Evolutionary conservation across 2,113 vertebrate species (phyloP).

Genomic region (Gobiocypris rarus): DNA sequence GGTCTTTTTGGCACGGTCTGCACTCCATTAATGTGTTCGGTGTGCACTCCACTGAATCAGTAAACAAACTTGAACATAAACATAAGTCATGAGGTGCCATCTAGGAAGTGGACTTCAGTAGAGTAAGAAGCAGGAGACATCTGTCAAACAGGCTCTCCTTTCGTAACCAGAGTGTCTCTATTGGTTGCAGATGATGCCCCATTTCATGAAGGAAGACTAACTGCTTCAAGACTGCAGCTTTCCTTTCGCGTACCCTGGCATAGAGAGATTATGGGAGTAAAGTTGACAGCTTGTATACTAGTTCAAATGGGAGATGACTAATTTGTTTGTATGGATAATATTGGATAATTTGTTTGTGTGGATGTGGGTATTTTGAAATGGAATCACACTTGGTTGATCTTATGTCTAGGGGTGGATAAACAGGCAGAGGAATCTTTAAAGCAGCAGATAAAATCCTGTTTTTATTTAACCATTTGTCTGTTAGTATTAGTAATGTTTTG

Average conservation of each 20-base stretch:
- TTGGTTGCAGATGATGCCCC: constrained; percentile 80
- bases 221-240: constrained; percentile 73
- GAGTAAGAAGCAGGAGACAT: constrained; percentile 72
- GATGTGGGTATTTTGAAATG: constrained; percentile 50
- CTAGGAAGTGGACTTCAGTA: constrained; percentile 70
- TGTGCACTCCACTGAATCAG: constrained; percentile 63
- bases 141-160: constrained; percentile 78
- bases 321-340: constrained; percentile 61
- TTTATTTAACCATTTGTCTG: constrained; percentile 31
- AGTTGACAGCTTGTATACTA: constrained; percentile 60
- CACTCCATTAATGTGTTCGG: constrained; percentile 60
- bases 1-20: background rate
- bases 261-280: constrained; percentile 61
- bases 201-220: constrained; percentile 73
- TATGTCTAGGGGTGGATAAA: constrained; percentile 1
- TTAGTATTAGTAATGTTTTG: constrained; percentile 22
- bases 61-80: constrained; percentile 73
- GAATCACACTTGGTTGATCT: constrained; percentile 23
- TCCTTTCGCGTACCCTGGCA: constrained; percentile 66
- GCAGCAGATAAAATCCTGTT: constrained; percentile 16
- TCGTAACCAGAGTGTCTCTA: constrained; percentile 71
- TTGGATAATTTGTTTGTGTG: constrained; percentile 57
- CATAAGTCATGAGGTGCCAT: constrained; percentile 74
- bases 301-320: constrained; percentile 37
- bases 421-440: constrained; percentile 8